Percentiles rank a stretch among this genome's conserved stretches.
Conservation (phyloP, 2,797 vertebrate species). For the Bovichtus variegatus region DNA sequence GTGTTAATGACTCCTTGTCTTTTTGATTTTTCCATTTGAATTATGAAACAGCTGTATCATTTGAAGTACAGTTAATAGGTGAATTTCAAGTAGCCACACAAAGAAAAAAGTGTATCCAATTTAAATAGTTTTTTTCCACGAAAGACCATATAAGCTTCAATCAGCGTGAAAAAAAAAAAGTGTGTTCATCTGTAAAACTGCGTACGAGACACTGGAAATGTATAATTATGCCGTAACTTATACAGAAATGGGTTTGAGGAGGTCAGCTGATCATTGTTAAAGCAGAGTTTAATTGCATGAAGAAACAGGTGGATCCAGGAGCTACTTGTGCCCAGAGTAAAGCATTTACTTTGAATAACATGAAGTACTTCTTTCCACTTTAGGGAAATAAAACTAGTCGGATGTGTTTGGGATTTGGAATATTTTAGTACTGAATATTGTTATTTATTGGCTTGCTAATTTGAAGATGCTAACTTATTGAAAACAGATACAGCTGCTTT, state of each 20-base stretch:
- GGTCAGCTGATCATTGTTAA: slow-evolving; percentile 24
- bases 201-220: slow-evolving; percentile 32
- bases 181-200: slow-evolving; percentile 26
- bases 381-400: not conserved
- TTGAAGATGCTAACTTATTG: not conserved
- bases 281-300: slow-evolving; percentile 14
- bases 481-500: not conserved
- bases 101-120: slow-evolving; percentile 63
- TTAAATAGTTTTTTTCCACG: slow-evolving; percentile 67
- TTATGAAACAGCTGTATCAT: slow-evolving; percentile 83
- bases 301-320: slow-evolving; percentile 10
- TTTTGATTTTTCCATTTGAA: slow-evolving; percentile 86
- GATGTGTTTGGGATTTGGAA: not conserved
- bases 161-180: slow-evolving; percentile 11
- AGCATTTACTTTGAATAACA: slow-evolving; percentile 5
- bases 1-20: slow-evolving; percentile 87
- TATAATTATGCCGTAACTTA: slow-evolving; percentile 31
- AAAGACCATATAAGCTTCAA: slow-evolving; percentile 33
- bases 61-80: slow-evolving; percentile 80
- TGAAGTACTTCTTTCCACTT: slow-evolving; percentile 10
- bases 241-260: slow-evolving; percentile 22
- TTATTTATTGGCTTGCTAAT: not conserved
- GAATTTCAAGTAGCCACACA: slow-evolving; percentile 76
- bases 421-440: not conserved
- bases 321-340: not conserved